phyloP scores from a whole-genome alignment of 2,113 vertebrate species.

The Indicator maculatus region DNA sequence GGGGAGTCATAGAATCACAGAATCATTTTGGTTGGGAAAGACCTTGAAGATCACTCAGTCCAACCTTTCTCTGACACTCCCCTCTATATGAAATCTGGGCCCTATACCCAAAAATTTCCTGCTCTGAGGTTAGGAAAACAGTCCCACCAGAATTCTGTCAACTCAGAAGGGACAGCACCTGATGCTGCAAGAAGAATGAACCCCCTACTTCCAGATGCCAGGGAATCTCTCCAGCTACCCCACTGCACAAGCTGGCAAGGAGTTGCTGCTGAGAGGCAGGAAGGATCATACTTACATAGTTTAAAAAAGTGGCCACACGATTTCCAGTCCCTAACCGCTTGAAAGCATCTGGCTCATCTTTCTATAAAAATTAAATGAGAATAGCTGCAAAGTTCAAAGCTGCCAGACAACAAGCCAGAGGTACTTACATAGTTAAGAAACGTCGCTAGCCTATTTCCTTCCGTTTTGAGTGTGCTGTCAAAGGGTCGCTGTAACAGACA shows the following conservation, averaged over 20 bases:
- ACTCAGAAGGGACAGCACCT: not conserved
- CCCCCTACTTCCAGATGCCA: not conserved
- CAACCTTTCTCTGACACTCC: too few species aligned
- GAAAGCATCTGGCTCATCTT: conserved; percentile 98
- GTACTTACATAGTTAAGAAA: conserved; percentile 99
- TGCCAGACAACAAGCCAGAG: conserved; percentile 19
- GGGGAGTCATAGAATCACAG: not conserved
- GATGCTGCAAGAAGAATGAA: not conserved
- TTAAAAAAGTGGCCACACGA: conserved; percentile 98
- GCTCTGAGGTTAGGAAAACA: not conserved
- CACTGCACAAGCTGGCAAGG: not conserved
- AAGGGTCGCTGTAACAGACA: conserved; percentile 99
- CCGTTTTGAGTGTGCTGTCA: conserved; percentile 93
- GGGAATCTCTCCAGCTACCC: not conserved
- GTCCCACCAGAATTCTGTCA: not conserved
- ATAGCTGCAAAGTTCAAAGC: conserved; percentile 76
- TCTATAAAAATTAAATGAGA: conserved; percentile 97
- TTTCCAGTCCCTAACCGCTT: conserved; percentile 99
- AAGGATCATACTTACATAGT: conserved; percentile 93
- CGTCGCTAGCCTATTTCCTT: conserved; percentile 99
- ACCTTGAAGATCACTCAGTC: too few species aligned
- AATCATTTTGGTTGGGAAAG: too few species aligned
- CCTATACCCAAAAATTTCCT: not conserved
- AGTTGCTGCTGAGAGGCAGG: not conserved
- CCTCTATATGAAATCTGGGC: too few species aligned